Conservation (phyloP, 2,797 vertebrate genomes). For the Chaetodon trifasciatus region DNA sequence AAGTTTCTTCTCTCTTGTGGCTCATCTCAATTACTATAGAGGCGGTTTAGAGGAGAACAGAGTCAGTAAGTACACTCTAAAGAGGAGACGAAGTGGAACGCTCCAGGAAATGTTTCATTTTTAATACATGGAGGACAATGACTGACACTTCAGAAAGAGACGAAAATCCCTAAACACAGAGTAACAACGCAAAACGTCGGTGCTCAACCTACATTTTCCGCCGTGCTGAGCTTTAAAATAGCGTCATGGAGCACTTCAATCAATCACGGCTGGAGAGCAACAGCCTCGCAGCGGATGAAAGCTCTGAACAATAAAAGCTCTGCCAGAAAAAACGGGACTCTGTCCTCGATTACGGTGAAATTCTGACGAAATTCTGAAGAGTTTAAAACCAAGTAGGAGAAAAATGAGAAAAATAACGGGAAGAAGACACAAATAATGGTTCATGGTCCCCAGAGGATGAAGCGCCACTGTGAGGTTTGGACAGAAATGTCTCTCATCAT, state of each 20-base stretch:
- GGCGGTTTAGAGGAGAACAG: conserved; percentile 46
- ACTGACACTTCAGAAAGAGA: conserved; percentile 54
- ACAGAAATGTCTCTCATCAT: too few relatives aligned
- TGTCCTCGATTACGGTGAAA: background rate
- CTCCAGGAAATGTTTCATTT: conserved; percentile 53
- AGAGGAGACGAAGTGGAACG: conserved; percentile 29
- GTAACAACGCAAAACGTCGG: conserved; percentile 11
- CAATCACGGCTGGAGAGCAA: conserved; percentile 37
- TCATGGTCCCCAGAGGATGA: too few relatives aligned
- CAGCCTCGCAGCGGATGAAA: background rate
- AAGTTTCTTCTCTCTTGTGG: conserved; percentile 54
- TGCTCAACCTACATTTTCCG: conserved; percentile 23
- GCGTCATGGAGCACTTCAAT: conserved; percentile 43
- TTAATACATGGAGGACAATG: conserved; percentile 52
- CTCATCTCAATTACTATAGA: conserved; percentile 70
- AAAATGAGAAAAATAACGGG: too few relatives aligned
- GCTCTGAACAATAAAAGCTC: background rate
- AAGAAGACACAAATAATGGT: too few relatives aligned
- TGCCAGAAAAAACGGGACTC: background rate
- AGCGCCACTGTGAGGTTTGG: too few relatives aligned
- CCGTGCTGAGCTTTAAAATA: background rate
- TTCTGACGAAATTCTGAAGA: background rate
- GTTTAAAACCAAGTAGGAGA: too few relatives aligned
- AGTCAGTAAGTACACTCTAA: conserved; percentile 40
- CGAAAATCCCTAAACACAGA: conserved; percentile 41